Evolutionary conservation across 2,797 vertebrate genomes (phyloP).

Genomic region (Hydrocynus forskahlii): DNA sequence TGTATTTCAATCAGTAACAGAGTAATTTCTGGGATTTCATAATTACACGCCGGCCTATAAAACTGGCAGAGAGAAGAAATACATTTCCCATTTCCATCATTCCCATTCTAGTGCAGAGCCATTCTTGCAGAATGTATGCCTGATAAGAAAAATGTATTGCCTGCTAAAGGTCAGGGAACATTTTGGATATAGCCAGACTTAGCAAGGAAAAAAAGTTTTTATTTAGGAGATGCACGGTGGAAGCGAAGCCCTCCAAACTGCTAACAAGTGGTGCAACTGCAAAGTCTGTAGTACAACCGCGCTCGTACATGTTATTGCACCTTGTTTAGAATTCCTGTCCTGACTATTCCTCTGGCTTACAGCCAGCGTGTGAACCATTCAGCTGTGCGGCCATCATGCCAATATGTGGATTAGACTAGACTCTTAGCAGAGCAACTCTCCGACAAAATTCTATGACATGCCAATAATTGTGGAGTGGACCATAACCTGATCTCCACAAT

Average conservation of each 20-base stretch:
- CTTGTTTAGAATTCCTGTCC: constrained; percentile 9
- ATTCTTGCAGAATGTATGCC: constrained; percentile 49
- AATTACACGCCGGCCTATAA: constrained; percentile 61
- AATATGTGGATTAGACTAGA: constrained; percentile 66
- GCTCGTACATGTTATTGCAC: constrained; percentile 3
- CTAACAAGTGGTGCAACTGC: background rate
- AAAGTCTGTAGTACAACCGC: background rate
- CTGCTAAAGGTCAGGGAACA: constrained; percentile 46
- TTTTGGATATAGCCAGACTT: constrained; percentile 38
- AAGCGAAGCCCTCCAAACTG: background rate
- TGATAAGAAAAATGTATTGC: constrained; percentile 47
- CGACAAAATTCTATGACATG: constrained; percentile 31
- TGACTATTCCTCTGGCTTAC: constrained; percentile 52
- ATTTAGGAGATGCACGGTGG: constrained; percentile 29
- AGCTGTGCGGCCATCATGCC: constrained; percentile 67
- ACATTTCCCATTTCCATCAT: constrained; percentile 56
- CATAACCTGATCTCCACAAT: constrained; percentile 21
- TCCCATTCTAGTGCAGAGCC: constrained; percentile 41
- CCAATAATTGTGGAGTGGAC: constrained; percentile 59
- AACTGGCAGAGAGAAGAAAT: constrained; percentile 62
- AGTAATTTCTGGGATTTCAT: constrained; percentile 63
- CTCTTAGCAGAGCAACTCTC: constrained; percentile 53
- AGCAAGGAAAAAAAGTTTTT: constrained; percentile 42
- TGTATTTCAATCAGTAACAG: constrained; percentile 55
- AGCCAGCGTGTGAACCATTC: constrained; percentile 71